Percentiles rank a stretch among this genome's conserved stretches.
phyloP scores from a whole-genome alignment of 2,888 invertebrate species.

The Cryptus armator region DNA sequence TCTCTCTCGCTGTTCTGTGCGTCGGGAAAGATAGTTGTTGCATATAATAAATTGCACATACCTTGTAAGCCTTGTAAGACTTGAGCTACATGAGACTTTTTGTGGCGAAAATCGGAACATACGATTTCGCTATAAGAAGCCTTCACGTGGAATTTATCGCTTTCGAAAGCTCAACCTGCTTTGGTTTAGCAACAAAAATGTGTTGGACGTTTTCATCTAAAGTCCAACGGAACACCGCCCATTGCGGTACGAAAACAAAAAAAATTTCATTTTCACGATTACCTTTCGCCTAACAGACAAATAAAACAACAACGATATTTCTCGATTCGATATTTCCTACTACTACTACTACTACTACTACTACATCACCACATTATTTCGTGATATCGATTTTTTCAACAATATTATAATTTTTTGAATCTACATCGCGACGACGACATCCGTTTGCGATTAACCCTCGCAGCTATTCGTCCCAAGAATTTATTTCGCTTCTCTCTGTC shows the following conservation, averaged over 20 bases:
- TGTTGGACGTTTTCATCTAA: no score
- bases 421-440: neutral
- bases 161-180: no score
- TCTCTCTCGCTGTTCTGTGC: neutral
- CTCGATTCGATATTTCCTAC: no score
- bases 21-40: neutral
- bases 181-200: no score
- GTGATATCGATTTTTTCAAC: neutral
- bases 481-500: constrained; percentile 6
- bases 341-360: no score
- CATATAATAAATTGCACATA: neutral
- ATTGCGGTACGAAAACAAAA: no score
- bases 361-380: no score
- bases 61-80: neutral
- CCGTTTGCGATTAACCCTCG: constrained; percentile 2
- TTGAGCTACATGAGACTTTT: neutral
- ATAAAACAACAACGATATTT: no score
- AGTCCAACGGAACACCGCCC: no score
- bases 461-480: constrained; percentile 43
- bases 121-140: neutral
- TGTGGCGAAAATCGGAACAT: neutral
- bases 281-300: no score
- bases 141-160: neutral
- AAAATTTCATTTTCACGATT: no score
- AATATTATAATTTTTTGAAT: neutral